These are phyloP conservation scores for Osmerus mordax DNA, from an alignment of 2,113 vertebrate species.

Conservation along the genomic window DNA sequence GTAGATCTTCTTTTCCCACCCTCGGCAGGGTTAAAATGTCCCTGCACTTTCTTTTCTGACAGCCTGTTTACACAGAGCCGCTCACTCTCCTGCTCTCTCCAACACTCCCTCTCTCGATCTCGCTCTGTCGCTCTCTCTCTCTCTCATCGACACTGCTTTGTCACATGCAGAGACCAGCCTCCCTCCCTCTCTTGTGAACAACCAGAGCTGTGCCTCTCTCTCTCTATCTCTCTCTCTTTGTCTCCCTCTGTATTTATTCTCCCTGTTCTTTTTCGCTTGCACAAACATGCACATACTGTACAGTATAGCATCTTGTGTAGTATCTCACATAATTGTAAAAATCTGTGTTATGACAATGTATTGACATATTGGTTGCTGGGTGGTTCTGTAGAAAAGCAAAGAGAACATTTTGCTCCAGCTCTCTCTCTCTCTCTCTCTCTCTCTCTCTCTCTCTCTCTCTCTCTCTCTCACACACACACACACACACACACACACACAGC, in stretches of 20 bases:
- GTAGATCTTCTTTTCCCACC: constrained; percentile 9
- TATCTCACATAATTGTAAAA: not conserved
- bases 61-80: constrained; percentile 44
- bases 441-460: too few relatives aligned
- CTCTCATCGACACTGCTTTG: constrained; percentile 23
- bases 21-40: constrained; percentile 41
- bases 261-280: not conserved
- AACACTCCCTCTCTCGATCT: constrained; percentile 18
- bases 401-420: too few relatives aligned
- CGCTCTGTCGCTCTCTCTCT: constrained; percentile 22
- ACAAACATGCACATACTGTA: not conserved
- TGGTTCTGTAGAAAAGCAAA: too few relatives aligned
- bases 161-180: constrained; percentile 3
- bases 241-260: not conserved
- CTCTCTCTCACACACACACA: too few relatives aligned
- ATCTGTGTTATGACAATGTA: not conserved
- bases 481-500: too few relatives aligned
- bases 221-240: constrained; percentile 4
- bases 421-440: too few relatives aligned
- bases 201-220: not conserved
- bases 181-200: too few relatives aligned
- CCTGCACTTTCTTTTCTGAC: constrained; percentile 52
- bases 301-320: not conserved
- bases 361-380: too few relatives aligned
- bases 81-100: not conserved